Evolutionary conservation across 2,113 vertebrate species (phyloP), one percentile per base, ranked within the genome.

Genomic region (Megaleporinus macrocephalus): DNA sequence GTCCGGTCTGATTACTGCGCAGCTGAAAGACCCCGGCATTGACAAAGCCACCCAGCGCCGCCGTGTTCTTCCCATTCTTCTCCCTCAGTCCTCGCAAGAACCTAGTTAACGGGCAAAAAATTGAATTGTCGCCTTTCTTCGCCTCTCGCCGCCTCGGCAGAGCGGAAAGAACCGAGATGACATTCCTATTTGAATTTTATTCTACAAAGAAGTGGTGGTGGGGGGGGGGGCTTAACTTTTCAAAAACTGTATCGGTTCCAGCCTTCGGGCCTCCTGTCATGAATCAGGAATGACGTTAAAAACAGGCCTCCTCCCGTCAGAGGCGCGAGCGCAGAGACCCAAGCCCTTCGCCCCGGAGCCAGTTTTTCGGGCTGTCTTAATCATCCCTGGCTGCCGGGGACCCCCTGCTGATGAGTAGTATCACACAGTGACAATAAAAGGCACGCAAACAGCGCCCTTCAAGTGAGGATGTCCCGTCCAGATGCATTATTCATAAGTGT

Each of bases 361-460:
- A 26, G 36, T 51, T n/a, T 51, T 16, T n/a, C 33, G 61, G 66
- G 16, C 63, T 29, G 5, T 63, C 78, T 41, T 63, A 41, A 33
- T 80, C 69, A 22, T 22, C 12, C 33, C n/a, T n/a, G 4, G 36
- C 30, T 62, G 71, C 44, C n/a, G 24, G 27, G 57, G n/a, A 29
- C 49, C 41, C 62, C 29, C 27, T 36, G 27, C 36, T 26, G 78
- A 75, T 80, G 74, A 47, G 29, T 26, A 73, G 72, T 77, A 65
- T 78, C 69, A 68, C 33, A 61, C 44, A 53, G 57, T 33, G 44
- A 65, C 59, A 81, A 78, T 61, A 81, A 81, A 73, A 68, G 44
- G 41, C 47, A 12, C 79, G 66, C n/a, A 57, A 68, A 74, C 36
- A 24, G 30, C 59, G 20, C 73, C 22, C 41, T 79, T 79, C 55